Conservation (phyloP, 2,797 vertebrate species). For the Enoplosus armatus region DNA sequence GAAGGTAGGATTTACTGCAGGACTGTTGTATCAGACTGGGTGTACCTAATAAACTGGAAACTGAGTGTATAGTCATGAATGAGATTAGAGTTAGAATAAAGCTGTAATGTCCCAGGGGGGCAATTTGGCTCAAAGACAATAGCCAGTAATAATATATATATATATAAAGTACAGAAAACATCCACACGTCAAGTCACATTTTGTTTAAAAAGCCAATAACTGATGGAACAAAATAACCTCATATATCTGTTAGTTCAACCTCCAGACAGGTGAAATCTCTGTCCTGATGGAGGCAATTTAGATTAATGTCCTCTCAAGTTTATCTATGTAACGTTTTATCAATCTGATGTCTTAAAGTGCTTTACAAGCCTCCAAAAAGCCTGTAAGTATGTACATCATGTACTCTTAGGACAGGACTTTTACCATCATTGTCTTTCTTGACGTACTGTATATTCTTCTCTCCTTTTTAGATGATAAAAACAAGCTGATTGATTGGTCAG, state of each 20-base stretch:
- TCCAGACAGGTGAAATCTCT: not conserved
- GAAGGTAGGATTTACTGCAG: too few relatives aligned
- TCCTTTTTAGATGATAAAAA: constrained; percentile 30
- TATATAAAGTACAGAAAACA: too few relatives aligned
- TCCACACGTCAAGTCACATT: not conserved
- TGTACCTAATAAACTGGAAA: too few relatives aligned
- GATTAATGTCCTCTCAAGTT: not conserved
- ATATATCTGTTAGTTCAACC: not conserved
- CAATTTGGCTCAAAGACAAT: not conserved
- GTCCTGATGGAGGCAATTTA: not conserved
- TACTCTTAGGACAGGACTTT: not conserved
- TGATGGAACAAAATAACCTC: not conserved
- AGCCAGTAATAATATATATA: too few relatives aligned
- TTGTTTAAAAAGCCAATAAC: not conserved
- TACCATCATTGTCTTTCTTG: not conserved
- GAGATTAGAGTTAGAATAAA: not conserved
- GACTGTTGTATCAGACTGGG: too few relatives aligned
- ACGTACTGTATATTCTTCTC: not conserved
- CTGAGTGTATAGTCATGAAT: too few relatives aligned
- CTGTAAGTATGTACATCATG: not conserved
- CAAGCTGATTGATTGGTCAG: constrained; percentile 4
- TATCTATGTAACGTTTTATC: not conserved
- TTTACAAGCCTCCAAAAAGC: not conserved
- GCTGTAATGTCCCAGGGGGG: not conserved
- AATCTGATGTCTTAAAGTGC: not conserved